phyloP scores from a whole-genome alignment of 2,113 vertebrate species.

The Cyprinodon brontotheroides region DNA sequence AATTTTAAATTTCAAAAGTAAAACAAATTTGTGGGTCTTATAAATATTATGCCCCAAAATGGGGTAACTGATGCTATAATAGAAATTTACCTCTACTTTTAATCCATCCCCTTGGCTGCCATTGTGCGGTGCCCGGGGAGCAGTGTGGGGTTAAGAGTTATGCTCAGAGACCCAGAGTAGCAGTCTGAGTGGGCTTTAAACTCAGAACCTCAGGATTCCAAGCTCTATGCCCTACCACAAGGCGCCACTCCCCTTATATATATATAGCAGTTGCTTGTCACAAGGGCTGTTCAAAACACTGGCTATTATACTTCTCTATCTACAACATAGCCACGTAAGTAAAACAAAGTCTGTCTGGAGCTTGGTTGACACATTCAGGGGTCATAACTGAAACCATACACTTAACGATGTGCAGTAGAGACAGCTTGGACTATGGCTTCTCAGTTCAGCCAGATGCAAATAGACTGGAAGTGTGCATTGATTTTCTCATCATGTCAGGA shows the following conservation, averaged over 20 bases:
- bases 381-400: conserved; percentile 62
- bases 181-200: too few species aligned
- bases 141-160: too few species aligned
- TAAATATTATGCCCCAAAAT: background rate
- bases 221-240: too few species aligned
- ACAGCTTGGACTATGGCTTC: conserved; percentile 44
- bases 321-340: background rate
- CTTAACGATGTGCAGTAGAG: conserved; percentile 60
- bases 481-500: conserved; percentile 76
- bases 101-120: too few species aligned
- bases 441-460: conserved; percentile 61
- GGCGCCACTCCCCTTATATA: too few species aligned
- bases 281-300: conserved; percentile 12
- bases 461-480: conserved; percentile 67
- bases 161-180: too few species aligned
- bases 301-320: background rate
- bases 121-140: too few species aligned
- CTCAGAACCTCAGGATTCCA: too few species aligned
- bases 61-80: background rate
- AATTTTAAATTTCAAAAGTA: background rate
- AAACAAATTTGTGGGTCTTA: background rate
- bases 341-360: conserved; percentile 28
- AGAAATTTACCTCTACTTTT: background rate
- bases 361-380: conserved; percentile 33
- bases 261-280: conserved; percentile 19